Conservation (phyloP, 2,888 invertebrate species). For the Euspilapteryx auroguttella region DNA sequence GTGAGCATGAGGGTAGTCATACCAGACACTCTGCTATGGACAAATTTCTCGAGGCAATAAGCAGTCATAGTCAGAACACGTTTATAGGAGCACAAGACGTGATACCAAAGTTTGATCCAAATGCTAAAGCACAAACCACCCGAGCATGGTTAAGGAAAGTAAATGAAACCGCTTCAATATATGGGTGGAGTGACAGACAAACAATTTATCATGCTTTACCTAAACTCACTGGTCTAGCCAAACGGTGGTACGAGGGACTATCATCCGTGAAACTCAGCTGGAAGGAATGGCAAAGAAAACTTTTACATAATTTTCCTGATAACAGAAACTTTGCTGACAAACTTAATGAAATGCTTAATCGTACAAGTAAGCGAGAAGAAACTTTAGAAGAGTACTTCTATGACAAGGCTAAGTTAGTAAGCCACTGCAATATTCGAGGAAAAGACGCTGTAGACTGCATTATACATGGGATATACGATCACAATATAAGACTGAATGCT, state of each 20-base stretch:
- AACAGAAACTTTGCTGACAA: conserved; percentile 3
- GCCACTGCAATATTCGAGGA: conserved; percentile 7
- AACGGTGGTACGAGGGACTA: conserved; percentile 5
- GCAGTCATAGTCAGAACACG: not conserved
- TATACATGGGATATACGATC: conserved; percentile 9
- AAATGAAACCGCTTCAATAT: conserved; percentile 4
- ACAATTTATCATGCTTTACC: conserved; percentile 5
- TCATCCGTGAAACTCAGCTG: conserved; percentile 2
- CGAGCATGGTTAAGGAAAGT: conserved; percentile 4
- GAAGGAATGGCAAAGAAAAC: conserved; percentile 3
- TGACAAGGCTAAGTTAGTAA: conserved; percentile 8
- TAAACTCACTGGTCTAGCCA: conserved; percentile 4
- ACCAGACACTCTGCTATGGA: conserved; percentile 1
- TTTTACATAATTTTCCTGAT: conserved; percentile 2
- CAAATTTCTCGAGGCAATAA: conserved; percentile 1
- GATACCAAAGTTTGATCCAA: conserved; percentile 5
- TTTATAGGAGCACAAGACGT: conserved; percentile 3
- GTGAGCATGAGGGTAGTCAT: no score
- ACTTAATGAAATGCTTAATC: conserved; percentile 1
- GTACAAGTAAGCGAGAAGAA: conserved; percentile 2
- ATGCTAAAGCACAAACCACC: conserved; percentile 2
- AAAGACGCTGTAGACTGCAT: conserved; percentile 10
- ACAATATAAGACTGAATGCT: conserved; percentile 8
- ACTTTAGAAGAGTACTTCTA: conserved; percentile 6
- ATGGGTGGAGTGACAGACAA: conserved; percentile 5